Evolutionary conservation across 2,113 vertebrate genomes (phyloP).

Genomic region (Centropristis striata): DNA sequence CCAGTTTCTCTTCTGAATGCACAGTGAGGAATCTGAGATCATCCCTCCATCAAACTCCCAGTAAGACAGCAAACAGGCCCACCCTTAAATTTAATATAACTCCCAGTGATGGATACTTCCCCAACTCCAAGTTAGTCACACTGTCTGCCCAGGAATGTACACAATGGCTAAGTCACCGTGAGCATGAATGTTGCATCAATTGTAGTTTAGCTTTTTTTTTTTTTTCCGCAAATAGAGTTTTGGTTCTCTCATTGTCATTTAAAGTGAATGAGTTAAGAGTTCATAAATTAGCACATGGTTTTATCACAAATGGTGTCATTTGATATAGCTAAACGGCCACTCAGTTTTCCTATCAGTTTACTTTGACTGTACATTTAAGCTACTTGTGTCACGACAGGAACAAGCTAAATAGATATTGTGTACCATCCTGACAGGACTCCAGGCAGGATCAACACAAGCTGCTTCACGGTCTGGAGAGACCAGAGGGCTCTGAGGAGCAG

Average conservation of each 20-base stretch:
- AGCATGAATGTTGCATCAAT: not conserved
- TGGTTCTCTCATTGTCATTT: not conserved
- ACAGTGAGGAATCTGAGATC: not conserved
- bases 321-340: not conserved
- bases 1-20: not conserved
- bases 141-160: not conserved
- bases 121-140: not conserved
- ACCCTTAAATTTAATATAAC: not conserved
- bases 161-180: not conserved
- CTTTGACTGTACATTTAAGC: not conserved
- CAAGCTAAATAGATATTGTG: constrained; percentile 10
- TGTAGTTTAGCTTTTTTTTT: not conserved
- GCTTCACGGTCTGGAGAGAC: constrained; percentile 66
- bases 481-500: constrained; percentile 47
- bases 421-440: constrained; percentile 47
- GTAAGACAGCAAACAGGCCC: not conserved
- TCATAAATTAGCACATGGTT: not conserved
- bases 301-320: not conserved
- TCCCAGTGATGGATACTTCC: not conserved
- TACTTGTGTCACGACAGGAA: not conserved
- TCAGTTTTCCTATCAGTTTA: not conserved
- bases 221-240: not conserved
- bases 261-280: not conserved
- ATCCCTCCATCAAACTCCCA: not conserved
- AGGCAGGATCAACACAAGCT: constrained; percentile 22